Evolutionary conservation across 2,888 invertebrate species (phyloP).

Genomic region (Drosophila stalkeri): DNA sequence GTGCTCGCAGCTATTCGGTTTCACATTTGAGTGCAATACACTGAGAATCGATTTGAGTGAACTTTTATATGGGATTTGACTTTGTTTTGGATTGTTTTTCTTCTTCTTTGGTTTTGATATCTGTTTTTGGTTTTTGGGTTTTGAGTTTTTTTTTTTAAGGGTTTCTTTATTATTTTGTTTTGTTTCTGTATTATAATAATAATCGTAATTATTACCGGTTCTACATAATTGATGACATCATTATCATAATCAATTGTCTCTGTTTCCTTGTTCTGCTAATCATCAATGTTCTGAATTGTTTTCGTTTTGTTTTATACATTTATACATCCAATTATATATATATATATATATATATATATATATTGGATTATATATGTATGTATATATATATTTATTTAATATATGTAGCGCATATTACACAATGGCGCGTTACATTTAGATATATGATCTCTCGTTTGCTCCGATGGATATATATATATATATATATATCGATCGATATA

Average conservation of each 20-base stretch:
- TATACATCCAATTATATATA: conserved; percentile 61
- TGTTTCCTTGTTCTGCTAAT: conserved; percentile 43
- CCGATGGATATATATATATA: conserved; percentile 2
- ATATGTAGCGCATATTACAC: conserved; percentile 73
- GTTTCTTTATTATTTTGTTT: conserved; percentile 68
- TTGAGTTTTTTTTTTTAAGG: conserved; percentile 30
- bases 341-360: conserved; percentile 34
- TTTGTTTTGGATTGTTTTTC: background rate
- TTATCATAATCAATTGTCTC: conserved; percentile 35
- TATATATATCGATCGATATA: background rate
- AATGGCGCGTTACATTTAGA: conserved; percentile 67
- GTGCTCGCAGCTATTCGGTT: conserved; percentile 16
- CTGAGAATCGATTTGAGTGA: conserved; percentile 22
- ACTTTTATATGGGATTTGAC: conserved; percentile 11
- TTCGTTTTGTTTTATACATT: conserved; percentile 56
- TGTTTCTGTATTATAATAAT: conserved; percentile 68
- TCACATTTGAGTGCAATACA: conserved; percentile 2
- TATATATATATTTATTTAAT: conserved; percentile 21
- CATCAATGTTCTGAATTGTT: conserved; percentile 50
- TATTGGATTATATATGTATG: conserved; percentile 33
- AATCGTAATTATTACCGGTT: conserved; percentile 64
- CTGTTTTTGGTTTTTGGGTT: background rate
- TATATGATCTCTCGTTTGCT: conserved; percentile 30
- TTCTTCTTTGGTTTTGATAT: background rate
- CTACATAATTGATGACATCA: conserved; percentile 54